Conservation (phyloP, 2,888 invertebrate species). For the Erebia ligea region DNA sequence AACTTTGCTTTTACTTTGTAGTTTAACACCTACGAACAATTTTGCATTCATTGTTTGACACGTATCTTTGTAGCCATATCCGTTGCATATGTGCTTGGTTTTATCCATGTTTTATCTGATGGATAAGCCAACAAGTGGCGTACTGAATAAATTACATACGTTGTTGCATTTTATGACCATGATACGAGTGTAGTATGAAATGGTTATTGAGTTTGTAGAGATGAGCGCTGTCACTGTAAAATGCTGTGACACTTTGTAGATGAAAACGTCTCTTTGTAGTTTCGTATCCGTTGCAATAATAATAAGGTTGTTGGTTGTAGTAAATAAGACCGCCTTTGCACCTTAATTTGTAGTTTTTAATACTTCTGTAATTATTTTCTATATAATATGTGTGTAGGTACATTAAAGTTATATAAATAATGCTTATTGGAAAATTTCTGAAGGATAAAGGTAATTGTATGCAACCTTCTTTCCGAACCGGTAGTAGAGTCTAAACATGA, state of each 20-base stretch:
- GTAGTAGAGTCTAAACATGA: no score
- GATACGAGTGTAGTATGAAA: slow-evolving; percentile 3
- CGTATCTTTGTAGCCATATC: background rate
- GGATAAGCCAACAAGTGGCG: slow-evolving; percentile 16
- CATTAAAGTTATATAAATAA: no score
- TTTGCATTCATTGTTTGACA: background rate
- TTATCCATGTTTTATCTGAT: background rate
- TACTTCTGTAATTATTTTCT: no score
- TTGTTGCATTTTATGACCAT: slow-evolving; percentile 15
- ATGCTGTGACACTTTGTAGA: background rate
- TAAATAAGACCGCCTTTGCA: no score
- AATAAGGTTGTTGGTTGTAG: no score
- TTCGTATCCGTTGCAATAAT: background rate
- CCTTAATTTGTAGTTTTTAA: no score
- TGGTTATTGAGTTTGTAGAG: slow-evolving; percentile 16
- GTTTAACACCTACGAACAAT: background rate
- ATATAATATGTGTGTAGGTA: no score
- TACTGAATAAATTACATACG: slow-evolving; percentile 2
- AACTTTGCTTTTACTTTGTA: no score
- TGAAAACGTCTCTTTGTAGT: background rate
- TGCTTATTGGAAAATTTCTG: no score
- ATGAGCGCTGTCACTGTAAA: background rate
- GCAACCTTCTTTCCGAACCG: no score
- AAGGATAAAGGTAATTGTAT: no score
- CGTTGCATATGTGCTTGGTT: background rate